Base-by-base conservation (phyloP, 2,888 invertebrate species). In the Rhorus exstirpatorius region DNA sequence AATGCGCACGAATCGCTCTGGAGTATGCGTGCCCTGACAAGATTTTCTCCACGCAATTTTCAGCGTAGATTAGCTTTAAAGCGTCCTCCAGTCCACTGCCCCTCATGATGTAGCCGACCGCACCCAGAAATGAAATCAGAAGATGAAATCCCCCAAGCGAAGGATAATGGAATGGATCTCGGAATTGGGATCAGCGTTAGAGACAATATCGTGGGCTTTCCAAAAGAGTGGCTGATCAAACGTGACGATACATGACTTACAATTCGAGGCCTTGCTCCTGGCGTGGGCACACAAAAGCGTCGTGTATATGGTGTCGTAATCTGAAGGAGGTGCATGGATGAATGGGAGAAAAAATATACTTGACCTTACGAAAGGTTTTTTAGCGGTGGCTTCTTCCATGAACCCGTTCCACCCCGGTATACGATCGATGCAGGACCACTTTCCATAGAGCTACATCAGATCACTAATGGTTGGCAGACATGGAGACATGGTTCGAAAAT, bases 371-470 rank as follows among this genome's bases (percentile, higher is more conserved):
- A 78, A 86, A 55, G 79, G 67, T 53, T 61, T 84, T 63, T 84
- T 78, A 58, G 85, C 84, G 81, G 89, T 89, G 26, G 88, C 83
- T 41, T 84, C 85, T 83, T 90, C 79, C 88, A 91, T 83, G 87
- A 87, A 92, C 14, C 90, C 90, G 84, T 90, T 90, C 90, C 90
- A 92, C n/a, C 91, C 90, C 76, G 89, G 89, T 67, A 90, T 87
- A 77, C 83, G 70, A 83, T 80, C 67, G 79, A 82, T 14, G 85
- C 88, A 85, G 71, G 24, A 31, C 70, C 70, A 71, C 38, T 78
- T 78, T 55, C 78, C 78, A 35, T 71, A 70, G 21, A 78, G 44
- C 71, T 71, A 70, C 12, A 78, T 51, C 12, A 70, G 87, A 74
- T 86, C 85, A 75, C 46, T n/a, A 35, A 61, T 49, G 12, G 58